Evolutionary conservation across 2,797 vertebrate species (phyloP), one percentile per base, ranked within the genome.

Genomic region (Hemitrygon akajei): DNA sequence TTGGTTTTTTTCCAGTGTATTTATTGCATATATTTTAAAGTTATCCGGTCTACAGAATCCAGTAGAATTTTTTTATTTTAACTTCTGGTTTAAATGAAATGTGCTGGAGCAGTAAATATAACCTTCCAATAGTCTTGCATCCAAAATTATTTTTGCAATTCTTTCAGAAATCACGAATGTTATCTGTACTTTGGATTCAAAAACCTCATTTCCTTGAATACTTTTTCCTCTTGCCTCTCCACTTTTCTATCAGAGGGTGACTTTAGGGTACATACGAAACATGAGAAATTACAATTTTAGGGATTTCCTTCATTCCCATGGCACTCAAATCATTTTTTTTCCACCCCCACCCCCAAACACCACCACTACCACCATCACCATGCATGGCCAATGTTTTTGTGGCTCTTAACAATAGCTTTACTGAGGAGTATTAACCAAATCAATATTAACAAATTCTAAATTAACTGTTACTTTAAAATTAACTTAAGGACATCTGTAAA

Each of bases 111-210:
- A 69, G 18, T 89, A 63, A 2, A 69, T 69, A n/a, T 20, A 63
- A 89, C 18, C 60, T 89, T 20, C n/a, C 18, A 66, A 66, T 11
- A 18, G 63, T n/a, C n/a, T 69, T n/a, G 18, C 34, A 69, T 69
- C 60, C 60, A 89, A 69, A 69, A 89, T 34, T 89, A 6, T 18
- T 34, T 89, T 89, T n/a, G 22, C 86, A 89, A 89, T 89, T 89
- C 86, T 22, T 37, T 20, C 86, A 69, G 22, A 75, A 20, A 47
- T 47, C 47, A 47, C 47, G 3, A 30, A 37, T 56, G 7, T 12
- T 56, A 22, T 84, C 47, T 84, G 25, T 12, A 58, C 58, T 9
- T 27, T 27, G 47, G 25, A 84, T 58, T 58, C 47, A 27, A 27
- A 84, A 84, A 14, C 47, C 22, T 22, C 0, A 58, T 58, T 27